phyloP scores from a whole-genome alignment of 2,797 vertebrate genomes.

The Rhinichthys osculus region DNA sequence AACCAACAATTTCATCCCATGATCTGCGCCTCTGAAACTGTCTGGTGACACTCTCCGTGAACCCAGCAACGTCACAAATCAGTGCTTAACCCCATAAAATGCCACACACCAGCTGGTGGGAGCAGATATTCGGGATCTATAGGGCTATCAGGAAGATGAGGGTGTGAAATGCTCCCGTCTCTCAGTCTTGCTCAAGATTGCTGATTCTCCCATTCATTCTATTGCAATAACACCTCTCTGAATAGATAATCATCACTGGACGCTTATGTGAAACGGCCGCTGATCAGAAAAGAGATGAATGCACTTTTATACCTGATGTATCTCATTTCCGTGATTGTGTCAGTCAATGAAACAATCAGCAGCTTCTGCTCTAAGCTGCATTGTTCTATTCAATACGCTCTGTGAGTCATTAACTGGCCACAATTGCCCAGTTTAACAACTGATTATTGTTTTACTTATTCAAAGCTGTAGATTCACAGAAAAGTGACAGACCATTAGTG shows the following conservation, averaged over 20 bases:
- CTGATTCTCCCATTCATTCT: slow-evolving; percentile 49
- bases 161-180: slow-evolving; percentile 8
- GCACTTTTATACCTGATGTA: slow-evolving; percentile 36
- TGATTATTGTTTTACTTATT: slow-evolving; percentile 51
- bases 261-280: slow-evolving; percentile 9
- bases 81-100: slow-evolving; percentile 35
- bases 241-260: slow-evolving; percentile 51
- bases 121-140: slow-evolving; percentile 22
- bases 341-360: slow-evolving; percentile 52
- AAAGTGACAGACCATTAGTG: slow-evolving; percentile 26
- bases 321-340: slow-evolving; percentile 51
- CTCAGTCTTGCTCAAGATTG: slow-evolving; percentile 21
- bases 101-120: slow-evolving; percentile 2
- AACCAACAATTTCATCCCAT: slow-evolving; percentile 50
- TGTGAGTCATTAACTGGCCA: slow-evolving; percentile 39
- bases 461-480: slow-evolving; percentile 6
- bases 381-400: slow-evolving; percentile 37
- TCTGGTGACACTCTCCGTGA: slow-evolving; percentile 67
- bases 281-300: slow-evolving; percentile 32
- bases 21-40: slow-evolving; percentile 57
- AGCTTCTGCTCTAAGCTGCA: neutral
- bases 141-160: slow-evolving; percentile 40
- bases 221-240: slow-evolving; percentile 39
- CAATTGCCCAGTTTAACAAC: slow-evolving; percentile 25
- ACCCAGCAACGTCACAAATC: slow-evolving; percentile 29